phyloP scores from a whole-genome alignment of 2,113 vertebrate genomes.

The Peromyscus polionotus region DNA sequence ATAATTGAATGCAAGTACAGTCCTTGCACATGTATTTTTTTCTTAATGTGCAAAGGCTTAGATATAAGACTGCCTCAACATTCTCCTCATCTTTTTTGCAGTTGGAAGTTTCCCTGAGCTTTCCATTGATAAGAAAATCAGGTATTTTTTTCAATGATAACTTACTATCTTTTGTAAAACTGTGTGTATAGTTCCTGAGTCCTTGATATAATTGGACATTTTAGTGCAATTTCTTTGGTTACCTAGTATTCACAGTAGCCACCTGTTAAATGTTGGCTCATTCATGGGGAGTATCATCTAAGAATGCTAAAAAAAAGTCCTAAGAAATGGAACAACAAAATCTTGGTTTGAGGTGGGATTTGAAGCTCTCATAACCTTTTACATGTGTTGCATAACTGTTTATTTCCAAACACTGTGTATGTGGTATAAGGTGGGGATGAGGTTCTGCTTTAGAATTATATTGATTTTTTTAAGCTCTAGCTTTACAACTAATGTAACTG shows the following conservation, averaged over 20 bases:
- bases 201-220: conserved; percentile 14
- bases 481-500: conserved; percentile 2
- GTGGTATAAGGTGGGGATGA: not conserved
- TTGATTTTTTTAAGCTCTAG: conserved; percentile 25
- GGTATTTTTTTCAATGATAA: conserved; percentile 53
- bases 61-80: not conserved
- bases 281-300: not conserved
- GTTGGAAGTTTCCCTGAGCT: conserved; percentile 33
- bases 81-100: conserved; percentile 6
- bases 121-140: conserved; percentile 59
- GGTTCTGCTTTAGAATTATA: not conserved
- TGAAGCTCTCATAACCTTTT: not conserved
- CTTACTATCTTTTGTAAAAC: conserved; percentile 47
- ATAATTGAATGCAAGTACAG: conserved; percentile 11
- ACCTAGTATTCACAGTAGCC: not conserved
- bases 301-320: not conserved
- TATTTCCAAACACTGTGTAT: not conserved
- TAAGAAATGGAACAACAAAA: conserved; percentile 34
- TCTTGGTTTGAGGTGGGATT: not conserved
- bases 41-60: not conserved
- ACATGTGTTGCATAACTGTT: not conserved
- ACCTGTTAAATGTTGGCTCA: not conserved
- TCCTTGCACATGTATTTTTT: not conserved
- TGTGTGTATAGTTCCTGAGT: not conserved
- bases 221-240: conserved; percentile 36